Evolutionary conservation across 2,888 invertebrate genomes (phyloP).

Genomic region (Tinea trinotella): DNA sequence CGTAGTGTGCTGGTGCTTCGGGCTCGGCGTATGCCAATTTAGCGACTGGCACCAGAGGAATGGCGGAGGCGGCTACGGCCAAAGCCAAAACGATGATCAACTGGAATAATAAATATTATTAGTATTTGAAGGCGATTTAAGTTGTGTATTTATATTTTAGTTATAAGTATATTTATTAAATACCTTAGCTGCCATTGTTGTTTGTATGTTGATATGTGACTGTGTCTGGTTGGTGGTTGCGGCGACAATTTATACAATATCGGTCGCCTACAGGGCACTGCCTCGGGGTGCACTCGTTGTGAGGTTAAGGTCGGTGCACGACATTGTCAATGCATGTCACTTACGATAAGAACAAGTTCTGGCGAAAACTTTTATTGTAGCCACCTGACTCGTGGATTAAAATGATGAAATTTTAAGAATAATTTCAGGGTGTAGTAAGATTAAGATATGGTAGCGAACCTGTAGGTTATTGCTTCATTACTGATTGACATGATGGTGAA

Average conservation of each 20-base stretch:
- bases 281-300: background rate
- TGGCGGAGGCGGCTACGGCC: conserved; percentile 33
- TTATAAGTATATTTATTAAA: background rate
- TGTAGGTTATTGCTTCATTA: no score
- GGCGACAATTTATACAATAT: conserved; percentile 12
- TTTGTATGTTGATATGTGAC: conserved; percentile 1
- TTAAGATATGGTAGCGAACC: no score
- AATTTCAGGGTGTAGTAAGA: background rate
- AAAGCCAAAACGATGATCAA: background rate
- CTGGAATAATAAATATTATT: background rate
- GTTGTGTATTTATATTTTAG: background rate
- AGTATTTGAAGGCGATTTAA: background rate
- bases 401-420: background rate
- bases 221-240: background rate
- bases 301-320: conserved; percentile 2
- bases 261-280: conserved; percentile 6
- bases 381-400: background rate
- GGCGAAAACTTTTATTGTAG: background rate
- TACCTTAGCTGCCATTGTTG: conserved; percentile 58
- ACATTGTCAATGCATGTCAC: conserved; percentile 3
- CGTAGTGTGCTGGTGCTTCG: conserved; percentile 54
- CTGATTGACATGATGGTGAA: no score
- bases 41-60: conserved; percentile 36
- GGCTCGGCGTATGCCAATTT: conserved; percentile 46
- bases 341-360: background rate